phyloP scores from a whole-genome alignment of 2,888 invertebrate genomes.

The Spodoptera exigua region DNA sequence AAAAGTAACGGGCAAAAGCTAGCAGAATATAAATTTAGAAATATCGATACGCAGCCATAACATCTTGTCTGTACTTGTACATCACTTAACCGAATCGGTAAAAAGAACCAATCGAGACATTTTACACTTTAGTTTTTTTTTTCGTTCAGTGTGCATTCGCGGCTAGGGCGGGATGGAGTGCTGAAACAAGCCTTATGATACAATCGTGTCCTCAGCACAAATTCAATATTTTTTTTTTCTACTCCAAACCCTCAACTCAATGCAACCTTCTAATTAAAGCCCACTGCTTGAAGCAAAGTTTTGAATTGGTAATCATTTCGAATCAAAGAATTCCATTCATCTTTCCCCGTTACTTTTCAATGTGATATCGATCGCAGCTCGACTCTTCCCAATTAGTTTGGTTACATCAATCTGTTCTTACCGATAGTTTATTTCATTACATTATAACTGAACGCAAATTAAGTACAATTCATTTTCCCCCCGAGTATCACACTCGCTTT shows the following conservation, averaged over 20 bases:
- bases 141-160: slow-evolving; percentile 13
- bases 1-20: too few relatives aligned
- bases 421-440: slow-evolving; percentile 39
- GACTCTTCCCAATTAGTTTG: slow-evolving; percentile 75
- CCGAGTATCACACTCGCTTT: slow-evolving; percentile 12
- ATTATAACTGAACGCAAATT: slow-evolving; percentile 35
- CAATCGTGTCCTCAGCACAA: slow-evolving; percentile 57
- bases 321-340: slow-evolving; percentile 81
- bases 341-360: slow-evolving; percentile 65
- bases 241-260: slow-evolving; percentile 54
- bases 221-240: slow-evolving; percentile 68
- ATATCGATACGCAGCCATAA: too few relatives aligned
- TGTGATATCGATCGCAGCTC: slow-evolving; percentile 49
- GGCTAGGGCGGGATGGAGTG: slow-evolving; percentile 25
- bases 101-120: slow-evolving; percentile 3
- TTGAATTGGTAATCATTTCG: slow-evolving; percentile 86
- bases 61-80: too few relatives aligned
- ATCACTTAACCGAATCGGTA: too few relatives aligned
- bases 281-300: slow-evolving; percentile 73
- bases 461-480: slow-evolving; percentile 33
- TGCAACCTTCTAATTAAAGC: slow-evolving; percentile 83
- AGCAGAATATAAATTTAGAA: too few relatives aligned
- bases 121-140: neutral
- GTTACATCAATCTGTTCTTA: slow-evolving; percentile 56
- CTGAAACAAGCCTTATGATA: slow-evolving; percentile 32